Evolutionary conservation across 2,113 vertebrate genomes (phyloP).

Genomic region (Oxygymnocypris stewartii): DNA sequence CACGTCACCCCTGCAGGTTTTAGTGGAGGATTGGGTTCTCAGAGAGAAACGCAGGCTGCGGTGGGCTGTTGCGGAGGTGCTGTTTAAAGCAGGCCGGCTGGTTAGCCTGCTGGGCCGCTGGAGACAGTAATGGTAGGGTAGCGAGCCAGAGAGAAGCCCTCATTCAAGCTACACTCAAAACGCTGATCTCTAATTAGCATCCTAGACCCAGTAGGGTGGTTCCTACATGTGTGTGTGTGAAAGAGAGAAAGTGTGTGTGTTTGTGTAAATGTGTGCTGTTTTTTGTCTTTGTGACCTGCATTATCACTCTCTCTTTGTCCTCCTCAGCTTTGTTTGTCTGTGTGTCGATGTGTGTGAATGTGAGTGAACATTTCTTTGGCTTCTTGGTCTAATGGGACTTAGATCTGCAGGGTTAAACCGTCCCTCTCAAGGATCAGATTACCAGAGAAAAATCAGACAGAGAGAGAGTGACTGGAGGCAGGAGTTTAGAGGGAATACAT

Average conservation of each 20-base stretch:
- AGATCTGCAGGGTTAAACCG: slow-evolving; percentile 70
- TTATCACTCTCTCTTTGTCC: slow-evolving; percentile 1
- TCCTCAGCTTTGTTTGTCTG: neutral
- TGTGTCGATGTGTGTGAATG: slow-evolving; percentile 36
- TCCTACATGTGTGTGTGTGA: slow-evolving; percentile 59
- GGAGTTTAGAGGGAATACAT: neutral
- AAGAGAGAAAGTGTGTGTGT: neutral
- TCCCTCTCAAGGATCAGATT: slow-evolving; percentile 65
- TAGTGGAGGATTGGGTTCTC: neutral
- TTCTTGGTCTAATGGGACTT: neutral
- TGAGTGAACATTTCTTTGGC: slow-evolving; percentile 46
- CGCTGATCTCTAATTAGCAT: slow-evolving; percentile 77
- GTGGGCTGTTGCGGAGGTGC: slow-evolving; percentile 36
- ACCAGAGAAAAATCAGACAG: slow-evolving; percentile 60
- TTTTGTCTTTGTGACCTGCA: neutral
- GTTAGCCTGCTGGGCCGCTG: slow-evolving; percentile 17
- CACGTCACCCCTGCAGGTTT: slow-evolving; percentile 14
- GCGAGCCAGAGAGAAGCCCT: slow-evolving; percentile 71
- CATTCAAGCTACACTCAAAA: slow-evolving; percentile 64
- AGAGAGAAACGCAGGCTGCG: neutral
- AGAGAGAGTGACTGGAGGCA: slow-evolving; percentile 50
- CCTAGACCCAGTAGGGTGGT: slow-evolving; percentile 70
- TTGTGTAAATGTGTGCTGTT: slow-evolving; percentile 19
- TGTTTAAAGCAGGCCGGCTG: slow-evolving; percentile 38
- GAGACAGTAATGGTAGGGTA: slow-evolving; percentile 63